A percentile compares a stretch with the other conserved stretches of the same genome.
Conservation (phyloP, 30 jellyfish, hydroid and myxozoan genomes). For the Pelagia noctiluca region DNA sequence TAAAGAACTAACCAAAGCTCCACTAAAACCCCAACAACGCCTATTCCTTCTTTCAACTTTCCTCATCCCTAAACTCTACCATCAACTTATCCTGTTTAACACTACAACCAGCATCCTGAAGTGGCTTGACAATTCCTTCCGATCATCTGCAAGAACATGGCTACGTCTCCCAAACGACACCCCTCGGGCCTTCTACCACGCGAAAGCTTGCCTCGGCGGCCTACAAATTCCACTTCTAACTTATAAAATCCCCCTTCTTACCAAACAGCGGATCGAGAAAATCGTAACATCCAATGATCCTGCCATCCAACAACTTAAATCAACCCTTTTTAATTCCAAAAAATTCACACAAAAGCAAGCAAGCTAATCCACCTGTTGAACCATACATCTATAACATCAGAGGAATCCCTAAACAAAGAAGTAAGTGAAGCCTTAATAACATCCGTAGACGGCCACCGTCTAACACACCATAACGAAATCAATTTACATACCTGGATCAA, state of each 20-base stretch:
- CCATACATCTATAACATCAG: too few species aligned
- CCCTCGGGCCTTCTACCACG: neutral
- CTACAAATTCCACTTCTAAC: neutral
- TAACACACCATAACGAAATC: neutral
- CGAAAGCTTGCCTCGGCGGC: neutral
- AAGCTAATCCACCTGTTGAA: neutral
- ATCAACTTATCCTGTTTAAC: neutral
- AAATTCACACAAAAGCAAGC: neutral
- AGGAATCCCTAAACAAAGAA: neutral
- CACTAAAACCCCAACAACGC: neutral
- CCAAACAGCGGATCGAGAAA: neutral
- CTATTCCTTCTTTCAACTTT: neutral
- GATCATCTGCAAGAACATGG: slow-evolving; percentile 11
- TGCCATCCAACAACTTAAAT: neutral
- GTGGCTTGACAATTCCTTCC: slow-evolving; percentile 2
- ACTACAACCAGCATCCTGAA: neutral
- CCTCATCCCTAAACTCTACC: neutral
- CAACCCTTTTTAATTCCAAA: neutral
- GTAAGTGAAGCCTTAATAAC: neutral
- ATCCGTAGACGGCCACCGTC: neutral
- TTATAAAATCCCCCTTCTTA: neutral
- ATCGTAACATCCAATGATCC: neutral
- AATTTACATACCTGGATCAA: neutral
- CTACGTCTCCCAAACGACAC: slow-evolving; percentile 10
- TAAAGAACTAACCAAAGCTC: neutral